Evolutionary conservation across 2,888 invertebrate genomes (phyloP), one percentile per base, ranked within the genome.

Genomic region (Bombyx huttoni): DNA sequence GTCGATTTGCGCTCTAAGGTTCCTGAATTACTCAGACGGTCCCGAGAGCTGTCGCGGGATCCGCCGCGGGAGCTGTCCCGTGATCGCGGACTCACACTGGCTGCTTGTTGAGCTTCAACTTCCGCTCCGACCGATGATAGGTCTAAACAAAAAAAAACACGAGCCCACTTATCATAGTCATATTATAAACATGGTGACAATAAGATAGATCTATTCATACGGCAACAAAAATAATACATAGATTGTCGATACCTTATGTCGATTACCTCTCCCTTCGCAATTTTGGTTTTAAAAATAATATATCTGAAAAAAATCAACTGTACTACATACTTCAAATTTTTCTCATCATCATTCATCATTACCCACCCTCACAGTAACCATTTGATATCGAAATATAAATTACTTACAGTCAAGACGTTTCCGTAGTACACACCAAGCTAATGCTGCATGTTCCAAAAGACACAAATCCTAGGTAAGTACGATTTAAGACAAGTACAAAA

Each of bases 341-440:
- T 24, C 2, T 24, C 24, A 5, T 24, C 24, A 0, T 3, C 0
- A 1, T 24, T 0, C 24, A 24, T 24, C 24, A 24, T 24, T 24
- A 5, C 24, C 5, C 24, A 5, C 24, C 5, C 24, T 24, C 24
- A 1, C 5, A 24, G 24, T 24, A 24, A 3, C 24, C 24, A 2
- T 24, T 24, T 24, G 24, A 0, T 24, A 24, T 24, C 24, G 24
- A 24, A 24, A 24, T 3, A 48, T 48, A 24, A 0, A 56, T 64
- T 85, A 94, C 95, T 91, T 94, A 97, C 96, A 94, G 89, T 97
- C 96, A 83, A 96, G 93, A 73, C 96, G 92, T 83, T 95, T 96
- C 82, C 96, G 92, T 83, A 97, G 93, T 63, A 96, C 94, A 91
- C 95, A 95, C 97, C 97, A 97, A 78, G 96, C 96, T 88, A 97